These are phyloP conservation scores for Daphoenositta chrysoptera DNA, from an alignment of 2,113 vertebrate species.

Conservation along the genomic window DNA sequence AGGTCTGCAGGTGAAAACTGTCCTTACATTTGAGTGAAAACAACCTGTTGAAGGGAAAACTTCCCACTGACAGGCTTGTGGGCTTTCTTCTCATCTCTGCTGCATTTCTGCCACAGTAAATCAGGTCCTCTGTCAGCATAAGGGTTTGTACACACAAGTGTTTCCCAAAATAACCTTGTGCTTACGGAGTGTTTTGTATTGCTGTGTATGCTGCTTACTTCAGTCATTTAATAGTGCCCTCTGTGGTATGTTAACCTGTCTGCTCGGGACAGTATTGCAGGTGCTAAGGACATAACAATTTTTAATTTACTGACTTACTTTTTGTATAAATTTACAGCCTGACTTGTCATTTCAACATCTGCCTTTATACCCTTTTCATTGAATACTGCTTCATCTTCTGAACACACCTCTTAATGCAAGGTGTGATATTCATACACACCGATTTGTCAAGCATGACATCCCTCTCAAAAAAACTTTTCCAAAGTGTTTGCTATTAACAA, in stretches of 20 bases:
- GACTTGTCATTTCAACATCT: neutral
- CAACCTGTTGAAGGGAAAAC: neutral
- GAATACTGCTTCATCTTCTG: neutral
- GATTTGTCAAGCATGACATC: neutral
- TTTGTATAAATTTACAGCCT: neutral
- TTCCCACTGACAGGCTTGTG: neutral
- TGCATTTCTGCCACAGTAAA: neutral
- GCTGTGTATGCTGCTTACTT: neutral
- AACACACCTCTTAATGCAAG: neutral
- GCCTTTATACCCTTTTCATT: neutral
- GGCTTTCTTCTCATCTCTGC: neutral
- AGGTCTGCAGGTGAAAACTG: neutral
- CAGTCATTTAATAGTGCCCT: neutral
- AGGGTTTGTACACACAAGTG: neutral
- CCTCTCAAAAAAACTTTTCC: neutral
- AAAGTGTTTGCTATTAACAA: neutral
- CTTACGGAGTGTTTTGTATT: neutral
- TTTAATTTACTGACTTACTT: neutral
- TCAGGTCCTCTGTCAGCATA: neutral
- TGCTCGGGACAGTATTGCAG: neutral
- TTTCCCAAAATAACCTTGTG: constrained; percentile 5
- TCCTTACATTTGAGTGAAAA: neutral
- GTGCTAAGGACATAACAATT: neutral
- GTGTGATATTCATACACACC: neutral
- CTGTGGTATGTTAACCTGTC: neutral